These are phyloP conservation scores for Sciurus vulgaris DNA, from an alignment of 2,797 vertebrate genomes.

Conservation along the genomic window DNA sequence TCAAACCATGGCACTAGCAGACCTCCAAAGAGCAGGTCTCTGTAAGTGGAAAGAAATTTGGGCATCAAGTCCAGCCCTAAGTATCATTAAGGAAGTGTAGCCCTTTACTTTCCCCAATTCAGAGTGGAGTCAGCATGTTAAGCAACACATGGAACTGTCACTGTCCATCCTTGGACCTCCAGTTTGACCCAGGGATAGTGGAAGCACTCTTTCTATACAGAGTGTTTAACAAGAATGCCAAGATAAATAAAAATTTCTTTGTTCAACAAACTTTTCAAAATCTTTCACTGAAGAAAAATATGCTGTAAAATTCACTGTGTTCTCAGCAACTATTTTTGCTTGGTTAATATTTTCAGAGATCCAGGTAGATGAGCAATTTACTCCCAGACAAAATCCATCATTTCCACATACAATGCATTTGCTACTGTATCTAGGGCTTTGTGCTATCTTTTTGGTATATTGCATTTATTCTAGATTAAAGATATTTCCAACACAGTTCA, in stretches of 20 bases:
- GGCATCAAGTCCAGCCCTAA: not conserved
- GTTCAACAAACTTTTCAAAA: conserved; percentile 37
- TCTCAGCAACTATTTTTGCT: conserved; percentile 71
- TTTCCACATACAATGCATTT: conserved; percentile 52
- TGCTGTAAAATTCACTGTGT: not conserved
- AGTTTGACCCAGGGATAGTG: not conserved
- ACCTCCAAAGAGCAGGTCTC: not conserved
- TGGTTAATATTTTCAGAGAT: conserved; percentile 67
- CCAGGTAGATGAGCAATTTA: conserved; percentile 40
- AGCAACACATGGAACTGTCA: not conserved
- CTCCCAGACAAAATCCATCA: conserved; percentile 67
- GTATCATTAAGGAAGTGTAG: not conserved
- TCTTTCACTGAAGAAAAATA: conserved; percentile 27
- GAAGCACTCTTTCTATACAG: not conserved
- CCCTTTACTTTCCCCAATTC: not conserved
- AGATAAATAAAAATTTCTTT: not conserved
- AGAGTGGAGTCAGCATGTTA: not conserved
- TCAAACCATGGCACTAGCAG: not conserved
- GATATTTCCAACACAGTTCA: conserved; percentile 11
- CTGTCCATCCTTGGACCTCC: not conserved
- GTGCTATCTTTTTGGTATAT: not conserved
- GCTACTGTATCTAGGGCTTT: not conserved
- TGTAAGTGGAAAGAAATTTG: not conserved
- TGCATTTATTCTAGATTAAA: conserved; percentile 41
- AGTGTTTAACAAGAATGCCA: not conserved